Base-by-base conservation (phyloP, 2,113 vertebrate species). In the Bombycilla garrulus region DNA sequence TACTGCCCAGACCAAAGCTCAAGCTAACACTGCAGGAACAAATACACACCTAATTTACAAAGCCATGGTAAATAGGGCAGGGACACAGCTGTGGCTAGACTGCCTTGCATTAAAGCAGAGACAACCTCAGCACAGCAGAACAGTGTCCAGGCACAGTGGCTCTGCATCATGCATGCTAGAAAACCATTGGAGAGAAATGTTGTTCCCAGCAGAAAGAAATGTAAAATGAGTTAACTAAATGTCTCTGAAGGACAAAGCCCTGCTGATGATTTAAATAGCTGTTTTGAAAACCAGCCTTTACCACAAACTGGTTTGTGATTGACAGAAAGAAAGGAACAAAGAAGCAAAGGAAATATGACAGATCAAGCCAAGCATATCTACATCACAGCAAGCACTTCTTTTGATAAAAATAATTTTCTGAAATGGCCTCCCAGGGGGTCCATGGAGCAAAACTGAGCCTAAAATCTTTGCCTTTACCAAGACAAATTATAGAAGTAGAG, bases 21-120 rank as follows among this genome's bases (percentile, higher is more conserved):
- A 80, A 88, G 67, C 53, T 61, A 86, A 73, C 60, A 7, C 85
- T 83, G 76, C 92, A 93, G 89, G 93, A 96, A 73, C 71, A 92
- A 90, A 95, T 54, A 80, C 21, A 60, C 53, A 77, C 44, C 78
- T 96, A 83, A 95, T 95, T 91, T 24, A 90, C 95, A 92, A 94
- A 92, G 73, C 77, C 0, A 0, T 51, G 67, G 67, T 81, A 76
- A 45, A 53, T 79, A 83, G 54, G 90, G 53, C 92, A 94, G 93
- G 22, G 35, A 56, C 88, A 66, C 62, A 88, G 44, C 29, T 4
- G 67, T 81, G 64, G 60, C 47, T 69, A 23, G 56, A 33, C 58
- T 85, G 90, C 79, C 65, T 91, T 77, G 71, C 38, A 45, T 48
- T 83, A 61, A 58, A 86, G 72, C 66, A 73, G 81, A 85, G 78